A percentile compares a stretch with the other conserved stretches of the same genome.
These are phyloP conservation scores for Aulostomus chinensis DNA, from an alignment of 2,797 vertebrate species.

Conservation along the genomic window DNA sequence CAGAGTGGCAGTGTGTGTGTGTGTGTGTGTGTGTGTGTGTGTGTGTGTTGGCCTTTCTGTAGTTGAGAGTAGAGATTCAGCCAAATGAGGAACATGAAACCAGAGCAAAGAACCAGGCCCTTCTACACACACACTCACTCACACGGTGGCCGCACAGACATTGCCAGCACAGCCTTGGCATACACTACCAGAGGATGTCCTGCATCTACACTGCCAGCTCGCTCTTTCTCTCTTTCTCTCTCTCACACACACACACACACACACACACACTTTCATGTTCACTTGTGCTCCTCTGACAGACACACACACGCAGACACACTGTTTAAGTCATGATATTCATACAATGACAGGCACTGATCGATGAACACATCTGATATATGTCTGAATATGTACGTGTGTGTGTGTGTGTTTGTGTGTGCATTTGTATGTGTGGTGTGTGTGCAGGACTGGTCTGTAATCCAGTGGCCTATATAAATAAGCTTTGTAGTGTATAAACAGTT, in stretches of 20 bases:
- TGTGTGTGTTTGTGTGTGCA: conserved; percentile 22
- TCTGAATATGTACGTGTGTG: conserved; percentile 24
- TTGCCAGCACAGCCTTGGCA: conserved; percentile 83
- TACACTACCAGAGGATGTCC: conserved; percentile 81
- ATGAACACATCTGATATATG: conserved; percentile 13
- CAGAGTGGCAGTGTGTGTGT: conserved; percentile 9
- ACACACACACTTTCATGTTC: conserved; percentile 39
- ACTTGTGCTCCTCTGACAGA: no score
- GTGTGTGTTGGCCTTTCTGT: conserved; percentile 56
- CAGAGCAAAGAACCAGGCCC: conserved; percentile 79
- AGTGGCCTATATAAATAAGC: conserved; percentile 82
- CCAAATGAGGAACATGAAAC: conserved; percentile 88
- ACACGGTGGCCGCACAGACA: conserved; percentile 22
- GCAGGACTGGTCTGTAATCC: conserved; percentile 77
- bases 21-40: conserved; percentile 16
- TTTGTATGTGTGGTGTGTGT: conserved; percentile 50
- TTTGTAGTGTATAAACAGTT: conserved; percentile 84
- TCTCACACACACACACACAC: conserved; percentile 26
- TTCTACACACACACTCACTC: conserved; percentile 29
- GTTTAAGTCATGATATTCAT: conserved; percentile 34
- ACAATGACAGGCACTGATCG: conserved; percentile 21
- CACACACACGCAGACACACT: conserved; percentile 3
- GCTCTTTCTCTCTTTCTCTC: no score
- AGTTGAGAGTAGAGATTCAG: conserved; percentile 80
- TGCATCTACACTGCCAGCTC: conserved; percentile 80